A percentile compares a stretch with the other conserved stretches of the same genome.
Conservation (phyloP, 2,888 invertebrate species). For the Gastracanthus pulcherrimus region DNA sequence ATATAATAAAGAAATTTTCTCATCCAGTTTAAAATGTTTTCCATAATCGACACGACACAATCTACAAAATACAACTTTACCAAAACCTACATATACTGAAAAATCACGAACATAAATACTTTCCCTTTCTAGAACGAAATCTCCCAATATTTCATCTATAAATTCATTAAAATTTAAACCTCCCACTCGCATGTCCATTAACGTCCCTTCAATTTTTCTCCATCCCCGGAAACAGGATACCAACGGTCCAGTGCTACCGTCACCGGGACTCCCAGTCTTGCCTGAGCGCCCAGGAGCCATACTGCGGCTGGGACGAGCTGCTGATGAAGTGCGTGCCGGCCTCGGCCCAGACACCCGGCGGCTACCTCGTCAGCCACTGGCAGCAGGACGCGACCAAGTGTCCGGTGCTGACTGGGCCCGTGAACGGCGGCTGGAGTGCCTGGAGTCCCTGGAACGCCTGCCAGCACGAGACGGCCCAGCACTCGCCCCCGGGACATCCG, state of each 20-base stretch:
- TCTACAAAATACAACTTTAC: too few relatives aligned
- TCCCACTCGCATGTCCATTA: too few relatives aligned
- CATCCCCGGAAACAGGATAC: conserved; percentile 81
- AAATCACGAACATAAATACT: too few relatives aligned
- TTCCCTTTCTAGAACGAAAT: too few relatives aligned
- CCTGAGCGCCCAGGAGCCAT: conserved; percentile 92
- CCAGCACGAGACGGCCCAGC: conserved; percentile 80
- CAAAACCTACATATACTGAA: too few relatives aligned
- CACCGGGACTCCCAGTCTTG: conserved; percentile 86
- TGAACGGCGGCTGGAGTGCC: conserved; percentile 91
- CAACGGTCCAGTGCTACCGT: conserved; percentile 88
- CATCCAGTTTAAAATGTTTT: too few relatives aligned
- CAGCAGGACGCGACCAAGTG: conserved; percentile 86
- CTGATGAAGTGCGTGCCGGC: conserved; percentile 86
- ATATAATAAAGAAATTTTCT: too few relatives aligned
- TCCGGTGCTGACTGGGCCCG: conserved; percentile 83
- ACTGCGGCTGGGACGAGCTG: conserved; percentile 95
- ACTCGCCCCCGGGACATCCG: conserved; percentile 13
- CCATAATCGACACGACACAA: too few relatives aligned
- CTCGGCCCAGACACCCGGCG: conserved; percentile 79
- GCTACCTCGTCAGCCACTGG: conserved; percentile 83
- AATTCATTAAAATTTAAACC: too few relatives aligned
- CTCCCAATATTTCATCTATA: too few relatives aligned
- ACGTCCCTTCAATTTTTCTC: too few relatives aligned
- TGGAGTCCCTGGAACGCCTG: conserved; percentile 93